A percentile compares a stretch with the other conserved stretches of the same genome.
phyloP scores from a whole-genome alignment of 2,113 vertebrate species.

The Rhinichthys klamathensis region DNA sequence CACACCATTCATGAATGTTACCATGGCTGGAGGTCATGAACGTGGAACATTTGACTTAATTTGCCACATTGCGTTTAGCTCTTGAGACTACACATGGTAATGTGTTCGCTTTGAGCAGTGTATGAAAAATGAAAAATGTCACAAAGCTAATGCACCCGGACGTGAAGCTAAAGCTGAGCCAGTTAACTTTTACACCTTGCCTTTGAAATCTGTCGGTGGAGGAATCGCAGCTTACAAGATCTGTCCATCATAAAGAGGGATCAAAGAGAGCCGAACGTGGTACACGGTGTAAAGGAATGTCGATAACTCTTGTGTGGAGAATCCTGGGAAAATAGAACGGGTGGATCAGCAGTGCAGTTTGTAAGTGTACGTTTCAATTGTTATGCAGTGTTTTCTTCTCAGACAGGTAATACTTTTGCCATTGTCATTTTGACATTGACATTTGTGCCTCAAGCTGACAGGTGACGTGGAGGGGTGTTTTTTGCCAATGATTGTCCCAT shows the following conservation, averaged over 20 bases:
- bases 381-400: conserved; percentile 16
- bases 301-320: neutral
- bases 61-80: conserved; percentile 42
- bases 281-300: neutral
- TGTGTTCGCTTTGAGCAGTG: neutral
- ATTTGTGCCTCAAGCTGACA: conserved; percentile 32
- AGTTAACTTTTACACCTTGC: conserved; percentile 53
- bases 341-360: neutral
- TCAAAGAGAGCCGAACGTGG: conserved; percentile 17
- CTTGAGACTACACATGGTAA: neutral
- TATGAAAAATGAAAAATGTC: conserved; percentile 56
- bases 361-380: neutral
- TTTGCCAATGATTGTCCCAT: neutral
- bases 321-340: neutral
- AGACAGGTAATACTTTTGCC: conserved; percentile 23
- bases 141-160: conserved; percentile 47
- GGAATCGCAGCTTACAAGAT: conserved; percentile 40
- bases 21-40: conserved; percentile 3
- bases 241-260: conserved; percentile 29
- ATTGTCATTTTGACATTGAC: conserved; percentile 38
- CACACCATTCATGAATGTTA: neutral
- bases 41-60: conserved; percentile 34
- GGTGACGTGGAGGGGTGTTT: conserved; percentile 1
- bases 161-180: conserved; percentile 27
- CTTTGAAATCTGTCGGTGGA: conserved; percentile 49